A percentile compares a stretch with the other conserved stretches of the same genome.
Evolutionary conservation across 1,140 invertebrate genomes (phyloP).

Genomic region (Drosophila orena): DNA sequence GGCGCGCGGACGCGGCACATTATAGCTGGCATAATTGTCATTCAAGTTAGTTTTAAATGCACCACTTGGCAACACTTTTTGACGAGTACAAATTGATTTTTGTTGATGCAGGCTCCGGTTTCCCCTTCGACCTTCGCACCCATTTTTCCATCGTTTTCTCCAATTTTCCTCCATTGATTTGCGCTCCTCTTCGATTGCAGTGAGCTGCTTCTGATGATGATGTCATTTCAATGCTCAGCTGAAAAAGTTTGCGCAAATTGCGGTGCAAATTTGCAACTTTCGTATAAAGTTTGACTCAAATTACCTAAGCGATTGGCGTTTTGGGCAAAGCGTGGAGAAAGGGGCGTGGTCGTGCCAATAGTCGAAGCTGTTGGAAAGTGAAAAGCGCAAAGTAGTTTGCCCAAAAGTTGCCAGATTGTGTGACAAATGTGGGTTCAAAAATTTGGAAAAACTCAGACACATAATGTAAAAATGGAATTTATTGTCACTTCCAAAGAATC

Average conservation of each 20-base stretch:
- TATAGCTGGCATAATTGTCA: slow-evolving; percentile 62
- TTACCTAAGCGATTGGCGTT: slow-evolving; percentile 65
- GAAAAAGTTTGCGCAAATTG: slow-evolving; percentile 77
- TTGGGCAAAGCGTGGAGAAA: too few relatives aligned
- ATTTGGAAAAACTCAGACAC: not conserved
- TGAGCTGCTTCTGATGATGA: slow-evolving; percentile 34
- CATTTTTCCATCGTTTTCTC: slow-evolving; percentile 1
- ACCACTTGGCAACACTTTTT: slow-evolving; percentile 69
- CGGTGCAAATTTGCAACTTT: slow-evolving; percentile 80
- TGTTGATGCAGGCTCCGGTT: slow-evolving; percentile 21
- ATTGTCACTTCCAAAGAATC: not conserved
- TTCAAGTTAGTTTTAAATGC: slow-evolving; percentile 71
- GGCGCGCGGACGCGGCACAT: not conserved
- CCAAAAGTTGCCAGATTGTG: slow-evolving; percentile 66
- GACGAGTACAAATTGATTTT: slow-evolving; percentile 70
- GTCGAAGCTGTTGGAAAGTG: slow-evolving; percentile 71
- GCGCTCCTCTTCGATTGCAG: slow-evolving; percentile 8
- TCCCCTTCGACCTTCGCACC: not conserved
- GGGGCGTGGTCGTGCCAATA: slow-evolving; percentile 33
- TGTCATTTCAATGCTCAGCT: slow-evolving; percentile 49
- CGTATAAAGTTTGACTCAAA: slow-evolving; percentile 79
- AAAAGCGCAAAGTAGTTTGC: slow-evolving; percentile 70
- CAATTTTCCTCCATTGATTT: slow-evolving; percentile 36
- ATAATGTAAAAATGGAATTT: not conserved
- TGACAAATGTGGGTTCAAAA: slow-evolving; percentile 53